These are phyloP conservation scores for Nesoenas mayeri DNA, from an alignment of 2,113 vertebrate species.

Conservation along the genomic window DNA sequence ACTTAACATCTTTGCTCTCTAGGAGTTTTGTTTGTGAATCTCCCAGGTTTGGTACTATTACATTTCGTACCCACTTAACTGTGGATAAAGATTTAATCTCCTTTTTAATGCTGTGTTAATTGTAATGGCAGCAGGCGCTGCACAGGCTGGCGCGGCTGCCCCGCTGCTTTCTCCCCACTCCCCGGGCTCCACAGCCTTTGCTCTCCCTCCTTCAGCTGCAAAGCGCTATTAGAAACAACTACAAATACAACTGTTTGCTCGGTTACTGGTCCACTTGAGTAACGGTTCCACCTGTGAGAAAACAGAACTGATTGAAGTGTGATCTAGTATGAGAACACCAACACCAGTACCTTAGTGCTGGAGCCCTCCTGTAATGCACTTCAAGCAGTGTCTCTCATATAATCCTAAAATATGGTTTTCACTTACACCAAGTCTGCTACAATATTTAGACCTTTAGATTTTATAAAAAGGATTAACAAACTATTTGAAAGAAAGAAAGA, in stretches of 20 bases:
- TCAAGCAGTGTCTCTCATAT: background rate
- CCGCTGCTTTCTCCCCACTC: too few species aligned
- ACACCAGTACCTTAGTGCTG: background rate
- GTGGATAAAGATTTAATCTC: background rate
- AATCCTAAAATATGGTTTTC: background rate
- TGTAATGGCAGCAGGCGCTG: background rate
- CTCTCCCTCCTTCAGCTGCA: background rate
- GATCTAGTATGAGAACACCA: background rate
- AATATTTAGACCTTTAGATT: background rate
- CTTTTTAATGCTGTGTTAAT: background rate
- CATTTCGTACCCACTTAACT: background rate
- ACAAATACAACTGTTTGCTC: background rate
- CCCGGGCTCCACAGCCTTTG: background rate
- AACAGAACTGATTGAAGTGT: background rate
- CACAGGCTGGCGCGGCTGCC: too few species aligned
- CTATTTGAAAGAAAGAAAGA: background rate
- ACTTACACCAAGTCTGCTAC: background rate
- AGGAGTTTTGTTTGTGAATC: background rate
- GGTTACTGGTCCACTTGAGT: background rate
- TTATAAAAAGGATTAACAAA: background rate
- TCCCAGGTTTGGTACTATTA: background rate
- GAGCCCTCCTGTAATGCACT: background rate
- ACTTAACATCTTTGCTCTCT: background rate
- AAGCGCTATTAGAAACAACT: background rate
- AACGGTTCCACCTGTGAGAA: background rate